These are phyloP conservation scores for Branchinecta sandiegonensis DNA, from an alignment of 2,888 invertebrate species.

Conservation along the genomic window DNA sequence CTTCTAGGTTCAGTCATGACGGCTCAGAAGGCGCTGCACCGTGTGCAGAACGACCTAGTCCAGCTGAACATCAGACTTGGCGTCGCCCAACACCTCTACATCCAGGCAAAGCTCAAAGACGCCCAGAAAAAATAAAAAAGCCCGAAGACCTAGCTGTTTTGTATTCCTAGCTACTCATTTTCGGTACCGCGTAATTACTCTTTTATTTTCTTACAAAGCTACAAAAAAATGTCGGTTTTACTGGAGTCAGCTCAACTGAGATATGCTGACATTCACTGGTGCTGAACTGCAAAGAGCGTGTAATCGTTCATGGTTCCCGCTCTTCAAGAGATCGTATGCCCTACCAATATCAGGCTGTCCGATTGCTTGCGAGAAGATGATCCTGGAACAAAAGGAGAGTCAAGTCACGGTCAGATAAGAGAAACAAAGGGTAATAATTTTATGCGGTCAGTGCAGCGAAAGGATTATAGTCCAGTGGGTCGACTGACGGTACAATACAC, in stretches of 20 bases:
- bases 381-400: not conserved
- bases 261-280: not conserved
- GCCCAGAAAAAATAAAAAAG: not conserved
- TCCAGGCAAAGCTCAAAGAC: slow-evolving; percentile 7
- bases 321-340: not conserved
- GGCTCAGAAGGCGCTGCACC: slow-evolving; percentile 9
- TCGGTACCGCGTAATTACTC: too few relatives aligned
- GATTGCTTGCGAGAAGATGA: not conserved
- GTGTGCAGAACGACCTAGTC: not conserved
- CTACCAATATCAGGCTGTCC: not conserved
- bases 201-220: too few relatives aligned
- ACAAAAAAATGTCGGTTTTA: too few relatives aligned
- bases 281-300: not conserved
- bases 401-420: too few relatives aligned
- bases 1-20: slow-evolving; percentile 1
- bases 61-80: not conserved
- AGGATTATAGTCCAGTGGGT: too few relatives aligned
- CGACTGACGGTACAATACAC: too few relatives aligned
- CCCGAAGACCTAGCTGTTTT: too few relatives aligned
- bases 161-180: too few relatives aligned
- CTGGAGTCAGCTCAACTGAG: too few relatives aligned
- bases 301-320: not conserved
- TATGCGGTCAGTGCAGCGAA: too few relatives aligned
- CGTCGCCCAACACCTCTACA: slow-evolving; percentile 8
- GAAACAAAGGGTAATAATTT: too few relatives aligned